Percentiles rank a stretch among this genome's conserved stretches.
Conservation (phyloP, 2,888 invertebrate genomes). For the Chromoteleia sp. region DNA sequence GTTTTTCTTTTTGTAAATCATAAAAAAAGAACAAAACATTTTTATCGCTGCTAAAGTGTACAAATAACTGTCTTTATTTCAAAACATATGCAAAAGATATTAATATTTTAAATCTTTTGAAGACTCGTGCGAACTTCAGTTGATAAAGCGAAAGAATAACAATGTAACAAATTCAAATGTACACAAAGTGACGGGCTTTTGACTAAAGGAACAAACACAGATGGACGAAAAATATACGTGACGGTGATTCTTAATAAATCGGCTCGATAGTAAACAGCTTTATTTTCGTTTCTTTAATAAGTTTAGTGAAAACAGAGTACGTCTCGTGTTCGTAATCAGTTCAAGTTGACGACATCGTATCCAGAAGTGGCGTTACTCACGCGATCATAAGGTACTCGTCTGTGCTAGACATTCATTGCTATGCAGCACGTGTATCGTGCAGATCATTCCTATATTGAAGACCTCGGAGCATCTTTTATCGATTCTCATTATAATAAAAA, state of each 20-base stretch:
- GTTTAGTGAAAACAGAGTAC: constrained; percentile 32
- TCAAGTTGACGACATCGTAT: constrained; percentile 32
- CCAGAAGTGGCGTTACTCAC: constrained; percentile 39
- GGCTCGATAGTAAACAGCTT: constrained; percentile 15
- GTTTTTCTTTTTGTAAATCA: not conserved
- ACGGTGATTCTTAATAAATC: not conserved
- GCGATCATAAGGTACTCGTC: constrained; percentile 41
- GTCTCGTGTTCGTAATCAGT: constrained; percentile 43
- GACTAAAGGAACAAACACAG: not conserved
- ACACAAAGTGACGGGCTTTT: not conserved
- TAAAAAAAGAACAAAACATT: not conserved
- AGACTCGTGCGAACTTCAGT: no score
- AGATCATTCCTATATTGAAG: constrained; percentile 40
- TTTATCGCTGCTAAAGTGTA: not conserved
- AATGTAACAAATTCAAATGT: not conserved
- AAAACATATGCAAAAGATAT: not conserved
- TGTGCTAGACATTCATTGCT: constrained; percentile 47
- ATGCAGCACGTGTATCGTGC: constrained; percentile 33
- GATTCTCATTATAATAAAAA: constrained; percentile 37
- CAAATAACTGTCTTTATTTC: not conserved
- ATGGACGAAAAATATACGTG: constrained; percentile 4
- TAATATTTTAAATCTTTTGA: not conserved
- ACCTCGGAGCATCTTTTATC: constrained; percentile 40
- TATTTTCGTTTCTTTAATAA: constrained; percentile 16
- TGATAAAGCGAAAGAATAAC: not conserved